phyloP scores from a whole-genome alignment of 2,113 vertebrate species.

The Dasypus novemcinctus region DNA sequence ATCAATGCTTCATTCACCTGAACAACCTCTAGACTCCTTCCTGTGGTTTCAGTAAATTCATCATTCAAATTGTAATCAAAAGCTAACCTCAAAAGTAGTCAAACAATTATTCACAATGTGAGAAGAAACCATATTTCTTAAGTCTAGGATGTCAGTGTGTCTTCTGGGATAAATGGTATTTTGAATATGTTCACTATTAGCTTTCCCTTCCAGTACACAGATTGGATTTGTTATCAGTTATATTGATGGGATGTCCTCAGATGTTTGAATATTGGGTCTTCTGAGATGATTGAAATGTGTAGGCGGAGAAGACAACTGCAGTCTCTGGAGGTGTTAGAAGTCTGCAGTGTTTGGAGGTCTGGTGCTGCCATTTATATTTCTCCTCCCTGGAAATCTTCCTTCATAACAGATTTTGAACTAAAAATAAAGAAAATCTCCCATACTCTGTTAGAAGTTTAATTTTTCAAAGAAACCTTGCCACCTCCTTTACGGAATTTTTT shows the following conservation, averaged over 20 bases:
- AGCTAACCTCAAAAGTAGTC: not conserved
- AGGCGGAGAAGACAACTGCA: conserved; percentile 65
- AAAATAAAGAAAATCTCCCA: conserved; percentile 74
- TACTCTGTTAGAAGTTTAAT: conserved; percentile 62
- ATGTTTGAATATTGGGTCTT: conserved; percentile 34
- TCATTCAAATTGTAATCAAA: conserved; percentile 59
- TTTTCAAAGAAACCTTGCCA: conserved; percentile 70
- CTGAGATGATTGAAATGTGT: conserved; percentile 68
- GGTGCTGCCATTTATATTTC: conserved; percentile 77
- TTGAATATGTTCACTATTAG: conserved; percentile 57
- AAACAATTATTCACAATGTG: conserved; percentile 50
- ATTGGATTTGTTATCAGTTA: conserved; percentile 47
- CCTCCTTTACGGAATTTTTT: conserved; percentile 55
- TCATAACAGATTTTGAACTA: conserved; percentile 77
- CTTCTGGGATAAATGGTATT: conserved; percentile 57
- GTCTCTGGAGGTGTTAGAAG: conserved; percentile 48
- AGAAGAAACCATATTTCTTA: conserved; percentile 59
- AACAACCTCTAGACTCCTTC: not conserved
- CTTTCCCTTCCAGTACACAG: conserved; percentile 7
- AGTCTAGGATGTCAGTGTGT: conserved; percentile 45
- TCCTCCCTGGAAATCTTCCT: conserved; percentile 74
- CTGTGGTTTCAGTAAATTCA: conserved; percentile 20
- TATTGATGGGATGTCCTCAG: conserved; percentile 67
- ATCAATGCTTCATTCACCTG: not conserved
- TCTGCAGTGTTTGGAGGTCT: conserved; percentile 65